Percentiles rank a stretch among this genome's conserved stretches.
Conservation (phyloP, 2,888 invertebrate genomes). For the Coremacera marginata region DNA sequence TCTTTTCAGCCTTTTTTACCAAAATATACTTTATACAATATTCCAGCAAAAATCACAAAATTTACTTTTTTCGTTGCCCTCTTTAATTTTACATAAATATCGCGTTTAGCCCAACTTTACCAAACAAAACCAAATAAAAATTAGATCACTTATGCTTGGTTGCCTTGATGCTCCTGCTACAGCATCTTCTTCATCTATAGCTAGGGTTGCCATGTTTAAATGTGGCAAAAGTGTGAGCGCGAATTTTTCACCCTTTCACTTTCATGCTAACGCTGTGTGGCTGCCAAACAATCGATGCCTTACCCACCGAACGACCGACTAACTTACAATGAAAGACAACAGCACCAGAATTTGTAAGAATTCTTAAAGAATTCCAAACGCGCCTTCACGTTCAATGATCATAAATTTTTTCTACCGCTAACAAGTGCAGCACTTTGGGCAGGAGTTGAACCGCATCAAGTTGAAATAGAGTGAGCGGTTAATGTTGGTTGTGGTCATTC, state of each 20-base stretch:
- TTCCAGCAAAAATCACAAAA: conserved; percentile 25
- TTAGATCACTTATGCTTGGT: conserved; percentile 39
- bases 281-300: neutral
- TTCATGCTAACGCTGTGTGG: neutral
- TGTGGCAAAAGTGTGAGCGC: neutral
- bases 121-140: conserved; percentile 29
- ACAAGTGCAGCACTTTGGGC: conserved; percentile 9
- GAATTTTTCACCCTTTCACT: conserved; percentile 12
- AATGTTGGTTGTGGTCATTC: neutral
- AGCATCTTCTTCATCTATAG: neutral
- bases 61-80: neutral
- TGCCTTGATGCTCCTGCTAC: neutral
- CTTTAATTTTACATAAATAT: neutral
- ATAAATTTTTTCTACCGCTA: conserved; percentile 22
- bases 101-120: neutral
- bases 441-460: neutral
- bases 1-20: neutral
- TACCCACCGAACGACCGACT: neutral
- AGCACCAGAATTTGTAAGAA: neutral
- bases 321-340: neutral
- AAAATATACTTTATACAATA: conserved; percentile 1
- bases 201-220: neutral
- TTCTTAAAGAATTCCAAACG: conserved; percentile 10
- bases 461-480: neutral
- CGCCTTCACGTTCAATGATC: neutral